Percentiles rank a stretch among this genome's conserved stretches.
Evolutionary conservation across 2,113 vertebrate species (phyloP).

Genomic region (Cyanoderma ruficeps): DNA sequence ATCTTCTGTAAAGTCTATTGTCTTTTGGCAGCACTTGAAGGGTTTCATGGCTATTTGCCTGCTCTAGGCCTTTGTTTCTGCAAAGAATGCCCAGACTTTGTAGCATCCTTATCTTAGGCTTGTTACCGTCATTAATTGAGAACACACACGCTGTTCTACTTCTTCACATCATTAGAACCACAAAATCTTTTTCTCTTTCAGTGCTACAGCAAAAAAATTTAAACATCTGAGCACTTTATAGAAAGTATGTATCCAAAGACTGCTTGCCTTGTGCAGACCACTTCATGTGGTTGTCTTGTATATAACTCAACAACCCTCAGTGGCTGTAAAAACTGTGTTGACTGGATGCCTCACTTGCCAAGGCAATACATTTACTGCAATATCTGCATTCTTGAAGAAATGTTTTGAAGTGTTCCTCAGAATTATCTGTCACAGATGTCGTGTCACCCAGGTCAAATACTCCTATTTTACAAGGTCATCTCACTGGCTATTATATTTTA

Average conservation of each 20-base stretch:
- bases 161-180: neutral
- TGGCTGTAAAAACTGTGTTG: neutral
- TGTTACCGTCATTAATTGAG: neutral
- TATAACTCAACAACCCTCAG: neutral
- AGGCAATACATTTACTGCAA: neutral
- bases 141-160: neutral
- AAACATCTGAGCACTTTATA: neutral
- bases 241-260: neutral
- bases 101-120: neutral
- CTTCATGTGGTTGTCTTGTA: neutral
- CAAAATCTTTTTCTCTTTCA: neutral
- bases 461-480: neutral
- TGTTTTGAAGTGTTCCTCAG: neutral
- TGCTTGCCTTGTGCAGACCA: neutral
- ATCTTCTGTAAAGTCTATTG: neutral
- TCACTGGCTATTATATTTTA: neutral
- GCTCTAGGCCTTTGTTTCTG: neutral
- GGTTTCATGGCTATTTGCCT: constrained; percentile 2
- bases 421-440: neutral
- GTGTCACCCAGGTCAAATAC: neutral
- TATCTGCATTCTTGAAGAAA: neutral
- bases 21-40: constrained; percentile 35
- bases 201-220: neutral
- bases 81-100: neutral
- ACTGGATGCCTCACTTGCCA: neutral